Percentiles rank a stretch among this genome's conserved stretches.
Conservation (phyloP, 1,140 invertebrate genomes). For the Ooceraea biroi region DNA sequence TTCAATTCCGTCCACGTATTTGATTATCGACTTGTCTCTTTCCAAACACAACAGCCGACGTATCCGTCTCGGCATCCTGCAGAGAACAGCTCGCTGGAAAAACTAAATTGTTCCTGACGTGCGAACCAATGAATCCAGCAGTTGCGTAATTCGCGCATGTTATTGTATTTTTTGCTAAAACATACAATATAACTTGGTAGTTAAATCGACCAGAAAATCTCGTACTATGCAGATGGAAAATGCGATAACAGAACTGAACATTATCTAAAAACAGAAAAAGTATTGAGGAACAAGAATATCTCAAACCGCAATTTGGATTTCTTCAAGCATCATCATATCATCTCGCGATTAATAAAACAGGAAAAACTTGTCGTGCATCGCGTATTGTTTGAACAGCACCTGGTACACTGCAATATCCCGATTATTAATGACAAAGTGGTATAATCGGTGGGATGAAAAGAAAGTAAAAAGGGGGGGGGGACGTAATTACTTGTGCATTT, state of each 20-base stretch:
- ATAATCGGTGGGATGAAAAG: neutral
- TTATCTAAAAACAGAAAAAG: too few species aligned
- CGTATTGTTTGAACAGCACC: neutral
- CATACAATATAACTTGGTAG: constrained; percentile 21
- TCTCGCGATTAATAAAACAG: neutral
- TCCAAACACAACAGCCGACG: constrained; percentile 36
- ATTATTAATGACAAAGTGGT: neutral
- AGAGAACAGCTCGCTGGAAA: constrained; percentile 18
- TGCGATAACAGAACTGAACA: too few species aligned
- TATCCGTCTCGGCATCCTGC: constrained; percentile 30
- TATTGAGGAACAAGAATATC: neutral
- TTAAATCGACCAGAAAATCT: constrained; percentile 33
- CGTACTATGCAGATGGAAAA: too few species aligned
- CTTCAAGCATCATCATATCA: neutral
- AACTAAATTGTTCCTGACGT: neutral
- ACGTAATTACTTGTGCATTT: neutral
- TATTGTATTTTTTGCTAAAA: constrained; percentile 30
- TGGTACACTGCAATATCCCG: neutral
- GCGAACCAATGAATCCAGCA: constrained; percentile 43
- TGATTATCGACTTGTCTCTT: constrained; percentile 56
- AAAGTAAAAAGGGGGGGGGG: neutral
- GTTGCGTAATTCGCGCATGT: constrained; percentile 22
- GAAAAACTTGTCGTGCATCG: neutral
- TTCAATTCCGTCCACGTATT: constrained; percentile 56
- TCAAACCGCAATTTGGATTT: neutral